These are phyloP conservation scores for Meloidogyne hapla DNA, from an alignment of 1,140 invertebrate genomes.

Conservation along the genomic window DNA sequence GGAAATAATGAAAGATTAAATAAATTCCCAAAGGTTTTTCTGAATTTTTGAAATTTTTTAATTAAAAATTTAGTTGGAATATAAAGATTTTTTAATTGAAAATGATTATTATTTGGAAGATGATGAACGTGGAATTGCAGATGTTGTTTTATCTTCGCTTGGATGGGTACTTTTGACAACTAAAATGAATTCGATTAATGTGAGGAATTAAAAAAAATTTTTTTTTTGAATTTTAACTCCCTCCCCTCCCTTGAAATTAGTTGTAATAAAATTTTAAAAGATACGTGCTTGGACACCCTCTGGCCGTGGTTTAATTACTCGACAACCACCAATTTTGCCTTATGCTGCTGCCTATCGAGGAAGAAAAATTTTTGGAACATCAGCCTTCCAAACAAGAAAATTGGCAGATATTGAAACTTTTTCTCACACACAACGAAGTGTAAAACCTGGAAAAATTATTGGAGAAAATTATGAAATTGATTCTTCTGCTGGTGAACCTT, in stretches of 20 bases:
- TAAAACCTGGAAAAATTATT: slow-evolving; percentile 6
- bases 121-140: slow-evolving; percentile 26
- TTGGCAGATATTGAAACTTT: slow-evolving; percentile 15
- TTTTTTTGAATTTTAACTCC: too few relatives aligned
- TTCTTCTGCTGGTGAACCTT: neutral
- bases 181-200: neutral
- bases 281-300: slow-evolving; percentile 42
- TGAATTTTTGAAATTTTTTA: slow-evolving; percentile 14
- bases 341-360: slow-evolving; percentile 41
- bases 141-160: slow-evolving; percentile 50
- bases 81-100: slow-evolving; percentile 25
- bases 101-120: slow-evolving; percentile 27
- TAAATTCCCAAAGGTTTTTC: slow-evolving; percentile 42
- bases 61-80: slow-evolving; percentile 34
- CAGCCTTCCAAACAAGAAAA: slow-evolving; percentile 30
- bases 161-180: slow-evolving; percentile 50
- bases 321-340: slow-evolving; percentile 41
- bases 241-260: too few relatives aligned
- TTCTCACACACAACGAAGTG: slow-evolving; percentile 5
- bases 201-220: neutral
- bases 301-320: slow-evolving; percentile 32
- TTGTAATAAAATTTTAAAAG: too few relatives aligned
- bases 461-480: slow-evolving; percentile 7
- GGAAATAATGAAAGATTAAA: slow-evolving; percentile 29
- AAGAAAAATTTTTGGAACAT: slow-evolving; percentile 35